phyloP scores from a whole-genome alignment of 2,888 invertebrate species.

The Rotaria magnacalcarata region DNA sequence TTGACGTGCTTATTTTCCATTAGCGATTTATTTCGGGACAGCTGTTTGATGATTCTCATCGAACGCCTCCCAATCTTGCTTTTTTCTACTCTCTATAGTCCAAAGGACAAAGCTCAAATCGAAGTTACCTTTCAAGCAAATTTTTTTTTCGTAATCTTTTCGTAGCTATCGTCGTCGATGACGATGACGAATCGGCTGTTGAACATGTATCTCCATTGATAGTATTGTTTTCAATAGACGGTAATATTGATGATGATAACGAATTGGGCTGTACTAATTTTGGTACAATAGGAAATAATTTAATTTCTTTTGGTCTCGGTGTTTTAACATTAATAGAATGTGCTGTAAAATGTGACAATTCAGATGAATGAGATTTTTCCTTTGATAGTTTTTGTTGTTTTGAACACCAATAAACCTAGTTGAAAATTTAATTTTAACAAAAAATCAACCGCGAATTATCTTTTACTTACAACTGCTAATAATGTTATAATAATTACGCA shows the following conservation, averaged over 20 bases:
- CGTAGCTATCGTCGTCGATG: not conserved
- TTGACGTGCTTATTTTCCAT: not conserved
- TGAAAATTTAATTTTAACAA: not conserved
- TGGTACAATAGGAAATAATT: constrained; percentile 14
- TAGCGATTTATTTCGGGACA: not conserved
- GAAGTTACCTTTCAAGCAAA: constrained; percentile 36
- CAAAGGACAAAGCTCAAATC: not conserved
- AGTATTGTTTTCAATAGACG: not conserved
- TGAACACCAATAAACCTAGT: constrained; percentile 9
- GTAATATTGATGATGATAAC: not conserved
- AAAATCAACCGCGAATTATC: not conserved
- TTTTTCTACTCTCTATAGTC: not conserved
- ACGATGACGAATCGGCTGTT: not conserved
- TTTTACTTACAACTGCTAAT: not conserved
- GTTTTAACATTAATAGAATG: not conserved
- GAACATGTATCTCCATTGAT: not conserved
- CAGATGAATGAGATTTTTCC: not conserved
- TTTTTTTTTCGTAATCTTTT: constrained; percentile 32
- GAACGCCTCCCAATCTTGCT: not conserved
- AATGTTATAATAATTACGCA: not conserved
- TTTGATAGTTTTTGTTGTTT: not conserved
- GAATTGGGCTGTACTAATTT: constrained; percentile 15
- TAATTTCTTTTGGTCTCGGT: constrained; percentile 29
- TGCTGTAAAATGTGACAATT: not conserved
- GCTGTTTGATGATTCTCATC: constrained; percentile 13